These are phyloP conservation scores for Macquaria australasica DNA, from an alignment of 2,113 vertebrate species.

Conservation along the genomic window DNA sequence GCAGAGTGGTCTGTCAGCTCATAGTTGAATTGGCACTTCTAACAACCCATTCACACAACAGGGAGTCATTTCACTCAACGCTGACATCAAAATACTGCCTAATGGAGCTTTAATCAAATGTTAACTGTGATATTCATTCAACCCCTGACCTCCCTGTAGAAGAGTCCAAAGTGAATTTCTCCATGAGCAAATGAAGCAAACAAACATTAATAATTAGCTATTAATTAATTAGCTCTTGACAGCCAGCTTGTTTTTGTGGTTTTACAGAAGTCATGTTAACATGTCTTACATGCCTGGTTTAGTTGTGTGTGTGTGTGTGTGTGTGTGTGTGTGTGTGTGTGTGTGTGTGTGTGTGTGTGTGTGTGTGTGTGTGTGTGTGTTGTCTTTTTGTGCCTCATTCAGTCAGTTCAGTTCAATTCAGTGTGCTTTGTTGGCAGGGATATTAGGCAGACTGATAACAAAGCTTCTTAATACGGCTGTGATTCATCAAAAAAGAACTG, in stretches of 20 bases:
- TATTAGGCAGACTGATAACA: background rate
- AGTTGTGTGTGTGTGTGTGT: background rate
- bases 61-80: background rate
- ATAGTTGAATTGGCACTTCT: background rate
- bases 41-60: background rate
- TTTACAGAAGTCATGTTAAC: background rate
- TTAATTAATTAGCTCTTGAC: background rate
- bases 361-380: background rate
- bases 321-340: background rate
- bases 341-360: background rate
- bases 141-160: background rate
- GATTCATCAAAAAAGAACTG: conserved; percentile 12
- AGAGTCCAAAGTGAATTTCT: background rate
- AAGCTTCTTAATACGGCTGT: background rate
- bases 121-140: conserved; percentile 3
- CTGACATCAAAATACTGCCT: background rate
- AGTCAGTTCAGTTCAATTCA: background rate
- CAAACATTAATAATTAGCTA: conserved; percentile 17
- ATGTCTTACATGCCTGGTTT: background rate
- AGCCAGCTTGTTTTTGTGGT: background rate
- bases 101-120: background rate
- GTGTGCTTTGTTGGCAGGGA: background rate
- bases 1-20: background rate
- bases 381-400: background rate
- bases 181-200: background rate